Evolutionary conservation across 2,113 vertebrate genomes (phyloP), one percentile per base, ranked within the genome.

Genomic region (Chaetodon trifascialis): DNA sequence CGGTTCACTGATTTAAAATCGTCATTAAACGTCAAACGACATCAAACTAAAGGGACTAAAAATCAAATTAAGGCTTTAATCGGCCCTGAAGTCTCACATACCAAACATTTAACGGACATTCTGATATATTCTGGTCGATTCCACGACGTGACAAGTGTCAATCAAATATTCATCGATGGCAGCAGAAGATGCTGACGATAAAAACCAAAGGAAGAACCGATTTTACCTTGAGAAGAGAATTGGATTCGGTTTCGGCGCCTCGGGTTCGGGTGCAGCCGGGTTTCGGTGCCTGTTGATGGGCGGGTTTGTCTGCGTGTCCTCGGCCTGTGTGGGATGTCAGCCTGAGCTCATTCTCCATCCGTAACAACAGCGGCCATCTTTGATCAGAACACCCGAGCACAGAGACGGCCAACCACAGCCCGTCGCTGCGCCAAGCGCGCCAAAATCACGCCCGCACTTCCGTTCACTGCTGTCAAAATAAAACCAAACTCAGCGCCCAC

Each of bases 341-440:
- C 36, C 40, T 1, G 25, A 0, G 44, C 14, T 83, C 75, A 89
- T 1, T 85, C 65, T 79, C 68, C 88, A 82, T 89, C 92, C 86
- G 56, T 5, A 15, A 77, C 87, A 80, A 44, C 88, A 78, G 90
- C 84, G 30, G 90, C 91, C 92, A 93, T 93, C 82, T 93, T 42
- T 92, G 86, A 69, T 77, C 38, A 36, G 86, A 77, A 79, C 64
- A 74, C 73, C 77, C 47, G 0, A 56, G 5, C 55, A 21, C 46
- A 11, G 14, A 12, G 23, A 12, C n/a, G 19, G 15, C 16, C 79
- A 74, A 60, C 65, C 71, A 36, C 11, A 62, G 70, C 21, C 11
- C 64, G 19, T 17, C 11, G 60, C 38, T 0, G 62, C 19, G 51
- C 73, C 68, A 88, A 90, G 56, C 1, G 4, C 4, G 76, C 71